Evolutionary conservation across 2,113 vertebrate species (phyloP), one percentile per base, ranked within the genome.

Genomic region (Prunella fulvescens): DNA sequence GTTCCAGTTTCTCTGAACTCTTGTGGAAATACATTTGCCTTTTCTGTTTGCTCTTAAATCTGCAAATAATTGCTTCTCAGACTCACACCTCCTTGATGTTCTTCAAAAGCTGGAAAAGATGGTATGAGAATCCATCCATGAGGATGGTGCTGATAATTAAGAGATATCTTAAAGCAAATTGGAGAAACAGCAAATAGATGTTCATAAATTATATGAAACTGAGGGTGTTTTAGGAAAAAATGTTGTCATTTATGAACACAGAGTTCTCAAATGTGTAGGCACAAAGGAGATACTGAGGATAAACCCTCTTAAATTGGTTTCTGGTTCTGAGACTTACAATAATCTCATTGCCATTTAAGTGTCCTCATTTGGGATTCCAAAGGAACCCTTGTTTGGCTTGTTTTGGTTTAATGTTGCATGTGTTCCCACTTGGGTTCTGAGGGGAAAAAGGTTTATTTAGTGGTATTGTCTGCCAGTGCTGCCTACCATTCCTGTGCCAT

Each of bases 261-360:
- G 12, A 26, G 6, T 33, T 91, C 13, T 81, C 16, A 42, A 48
- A 35, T 19, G n/a, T n/a, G 13, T 4, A 48, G 16, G 18, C 13
- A n/a, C 22, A 53, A 39, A n/a, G 28, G 14, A 71, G 44, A 56
- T 22, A 7, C 24, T 51, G 44, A 82, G 42, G 39, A 39, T 25
- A 56, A 79, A 79, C 35, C 11, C 15, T 70, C 39, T 8, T 19
- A 23, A 19, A 28, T 31, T 40, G 40, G 3, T 31, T 79, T 71
- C 19, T 92, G 20, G 19, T 48, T 31, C n/a, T 65, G 19, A 23
- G 15, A 48, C 3, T 64, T 22, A 3, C 0, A 0, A 10, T 10
- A 47, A 37, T 29, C 15, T 82, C 48, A 33, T 13, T 84, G n/a
- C 14, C 53, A 29, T 23, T 57, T 9, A 35, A 28, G 6, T 57